Evolutionary conservation across 2,797 vertebrate species (phyloP), one percentile per base, ranked within the genome.

Genomic region (Gephyroberyx darwinii): DNA sequence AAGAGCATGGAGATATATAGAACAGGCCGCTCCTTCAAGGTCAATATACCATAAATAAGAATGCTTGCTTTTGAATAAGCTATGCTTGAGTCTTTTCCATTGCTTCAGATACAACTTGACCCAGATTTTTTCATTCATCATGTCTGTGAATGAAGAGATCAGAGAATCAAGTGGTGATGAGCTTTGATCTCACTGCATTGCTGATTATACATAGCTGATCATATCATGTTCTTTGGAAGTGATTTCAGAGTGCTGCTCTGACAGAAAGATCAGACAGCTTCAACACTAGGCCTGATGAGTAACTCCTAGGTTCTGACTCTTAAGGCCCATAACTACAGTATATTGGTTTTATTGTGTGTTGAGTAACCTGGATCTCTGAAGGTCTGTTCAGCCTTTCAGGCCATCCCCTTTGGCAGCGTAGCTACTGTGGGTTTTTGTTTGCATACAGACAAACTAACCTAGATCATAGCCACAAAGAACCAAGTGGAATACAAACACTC

Each of bases 281-380:
- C 26, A 26, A 26, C n/a, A 63, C 62, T 22, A 50, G 33, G 19
- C 14, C 16, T n/a, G 37, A 43, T 26, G 13, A 39, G 22, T 33
- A 62, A 52, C 65, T 51, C 39, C 30, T 13, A 26, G 13, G 17
- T 33, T 66, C 45, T 4, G 53, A 58, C 59, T 45, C 48, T 69
- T 16, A 55, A 30, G 37, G 65, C 41, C 52, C n/a, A 26, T 14
- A 4, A n/a, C n/a, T n/a, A n/a, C n/a, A 13, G 13, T 57, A 77
- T 55, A 48, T 74, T 45, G 64, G 53, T 69, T 45, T 45, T 69
- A 35, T 10, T 12, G 22, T 41, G 35, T 35, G 54, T 71, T 39
- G 54, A 47, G 52, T 69, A 43, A 64, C 65, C 53, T 31, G 19
- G 26, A 59, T 60, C 55, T 20, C 48, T 47, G 35, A 37, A 30